phyloP scores from a whole-genome alignment of 2,797 vertebrate species.

The Enteromius thamalakanensis region DNA sequence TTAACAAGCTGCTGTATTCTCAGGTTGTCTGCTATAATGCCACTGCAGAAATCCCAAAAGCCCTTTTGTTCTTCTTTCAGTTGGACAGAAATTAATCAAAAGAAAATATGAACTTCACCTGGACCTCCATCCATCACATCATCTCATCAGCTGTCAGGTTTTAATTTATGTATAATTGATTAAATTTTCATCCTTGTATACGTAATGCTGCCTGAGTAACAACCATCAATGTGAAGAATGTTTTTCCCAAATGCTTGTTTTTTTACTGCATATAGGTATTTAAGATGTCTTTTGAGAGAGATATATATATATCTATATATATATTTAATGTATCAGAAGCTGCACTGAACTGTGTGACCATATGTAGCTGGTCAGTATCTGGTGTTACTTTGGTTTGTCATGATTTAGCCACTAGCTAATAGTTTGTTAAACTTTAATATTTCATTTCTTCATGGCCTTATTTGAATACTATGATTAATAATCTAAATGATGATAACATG shows the following conservation, averaged over 20 bases:
- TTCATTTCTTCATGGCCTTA: slow-evolving; percentile 26
- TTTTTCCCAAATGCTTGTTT: background rate
- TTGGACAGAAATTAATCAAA: slow-evolving; percentile 6
- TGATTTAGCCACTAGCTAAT: background rate
- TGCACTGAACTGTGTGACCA: background rate
- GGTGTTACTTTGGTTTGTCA: background rate
- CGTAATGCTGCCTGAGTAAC: background rate
- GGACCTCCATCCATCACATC: background rate
- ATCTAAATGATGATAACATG: background rate
- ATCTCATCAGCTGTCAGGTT: background rate
- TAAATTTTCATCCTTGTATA: background rate
- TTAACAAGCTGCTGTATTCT: slow-evolving; percentile 20
- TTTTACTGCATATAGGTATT: slow-evolving; percentile 9
- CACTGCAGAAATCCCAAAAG: slow-evolving; percentile 7
- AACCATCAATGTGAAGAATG: slow-evolving; percentile 9
- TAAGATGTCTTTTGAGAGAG: slow-evolving; percentile 16
- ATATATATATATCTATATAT: slow-evolving; percentile 20
- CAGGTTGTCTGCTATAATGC: slow-evolving; percentile 23
- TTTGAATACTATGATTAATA: slow-evolving; percentile 2
- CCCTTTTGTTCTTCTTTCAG: background rate
- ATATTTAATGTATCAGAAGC: slow-evolving; percentile 9
- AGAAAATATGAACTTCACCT: background rate
- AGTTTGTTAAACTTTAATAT: background rate
- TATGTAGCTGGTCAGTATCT: background rate
- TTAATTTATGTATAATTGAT: background rate